phyloP scores from a whole-genome alignment of 2,888 invertebrate species.

The Aethes cnicana region DNA sequence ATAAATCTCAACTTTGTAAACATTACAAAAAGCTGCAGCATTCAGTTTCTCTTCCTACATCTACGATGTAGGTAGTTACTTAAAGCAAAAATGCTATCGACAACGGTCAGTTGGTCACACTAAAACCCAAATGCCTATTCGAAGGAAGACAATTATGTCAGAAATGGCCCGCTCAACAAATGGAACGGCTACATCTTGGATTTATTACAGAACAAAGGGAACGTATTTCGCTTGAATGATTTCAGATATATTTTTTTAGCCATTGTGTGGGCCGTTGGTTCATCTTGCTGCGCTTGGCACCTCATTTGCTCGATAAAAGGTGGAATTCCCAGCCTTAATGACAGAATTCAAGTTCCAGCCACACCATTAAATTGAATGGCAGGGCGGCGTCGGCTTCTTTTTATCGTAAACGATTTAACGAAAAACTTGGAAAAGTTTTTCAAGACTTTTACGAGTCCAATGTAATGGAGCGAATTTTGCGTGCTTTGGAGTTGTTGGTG shows the following conservation, averaged over 20 bases:
- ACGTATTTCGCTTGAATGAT: constrained; percentile 21
- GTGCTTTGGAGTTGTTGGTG: constrained; percentile 23
- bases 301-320: constrained; percentile 48
- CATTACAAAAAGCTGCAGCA: too few relatives aligned
- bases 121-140: neutral
- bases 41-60: too few relatives aligned
- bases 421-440: constrained; percentile 37
- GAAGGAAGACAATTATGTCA: constrained; percentile 1
- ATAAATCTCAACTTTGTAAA: too few relatives aligned
- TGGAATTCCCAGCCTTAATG: constrained; percentile 52
- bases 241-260: constrained; percentile 23
- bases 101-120: too few relatives aligned
- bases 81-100: too few relatives aligned
- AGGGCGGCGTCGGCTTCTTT: constrained; percentile 46
- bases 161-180: neutral
- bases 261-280: constrained; percentile 23
- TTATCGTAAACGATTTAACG: constrained; percentile 44
- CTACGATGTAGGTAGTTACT: too few relatives aligned
- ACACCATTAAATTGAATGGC: constrained; percentile 50
- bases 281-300: constrained; percentile 32
- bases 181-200: constrained; percentile 5
- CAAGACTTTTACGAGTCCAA: constrained; percentile 31
- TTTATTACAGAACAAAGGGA: constrained; percentile 20
- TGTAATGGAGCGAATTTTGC: constrained; percentile 31
- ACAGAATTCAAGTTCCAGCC: constrained; percentile 51